Conservation (phyloP, 2,888 invertebrate species). For the Hyposoter dolosus region DNA sequence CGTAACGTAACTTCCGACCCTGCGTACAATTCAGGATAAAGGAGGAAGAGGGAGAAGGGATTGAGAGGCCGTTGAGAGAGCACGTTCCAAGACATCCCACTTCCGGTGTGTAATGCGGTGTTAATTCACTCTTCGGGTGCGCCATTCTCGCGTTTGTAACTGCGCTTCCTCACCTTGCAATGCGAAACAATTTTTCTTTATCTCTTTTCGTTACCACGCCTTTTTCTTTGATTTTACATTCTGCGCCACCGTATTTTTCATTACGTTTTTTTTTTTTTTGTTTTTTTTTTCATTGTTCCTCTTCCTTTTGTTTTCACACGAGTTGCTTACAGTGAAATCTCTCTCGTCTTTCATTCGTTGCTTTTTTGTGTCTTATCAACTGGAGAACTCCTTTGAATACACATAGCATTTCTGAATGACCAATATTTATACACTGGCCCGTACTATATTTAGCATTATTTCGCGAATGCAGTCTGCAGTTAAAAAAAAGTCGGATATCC, state of each 20-base stretch:
- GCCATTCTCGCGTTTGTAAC: conserved; percentile 37
- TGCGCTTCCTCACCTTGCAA: conserved; percentile 35
- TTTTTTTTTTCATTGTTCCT: conserved; percentile 18
- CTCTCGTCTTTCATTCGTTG: neutral
- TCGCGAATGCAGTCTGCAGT: conserved; percentile 30
- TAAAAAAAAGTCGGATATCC: conserved; percentile 33
- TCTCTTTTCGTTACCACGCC: neutral
- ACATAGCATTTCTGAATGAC: conserved; percentile 57
- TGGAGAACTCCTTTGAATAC: conserved; percentile 3
- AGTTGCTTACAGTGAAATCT: neutral
- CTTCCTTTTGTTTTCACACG: neutral
- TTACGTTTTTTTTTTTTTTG: neutral
- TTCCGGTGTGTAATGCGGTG: conserved; percentile 70
- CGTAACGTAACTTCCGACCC: conserved; percentile 71
- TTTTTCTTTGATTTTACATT: conserved; percentile 1
- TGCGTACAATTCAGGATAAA: conserved; percentile 32
- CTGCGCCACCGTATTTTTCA: neutral
- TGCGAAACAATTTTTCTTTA: neutral
- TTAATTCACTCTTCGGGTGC: conserved; percentile 61
- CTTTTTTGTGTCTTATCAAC: conserved; percentile 12
- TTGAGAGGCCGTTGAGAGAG: conserved; percentile 45
- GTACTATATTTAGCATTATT: conserved; percentile 39
- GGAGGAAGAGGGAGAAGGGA: neutral
- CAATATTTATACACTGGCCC: conserved; percentile 23
- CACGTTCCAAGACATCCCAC: conserved; percentile 74